Evolutionary conservation across 2,888 invertebrate genomes (phyloP), one percentile per base, ranked within the genome.

Genomic region (Limnephilus lunatus): DNA sequence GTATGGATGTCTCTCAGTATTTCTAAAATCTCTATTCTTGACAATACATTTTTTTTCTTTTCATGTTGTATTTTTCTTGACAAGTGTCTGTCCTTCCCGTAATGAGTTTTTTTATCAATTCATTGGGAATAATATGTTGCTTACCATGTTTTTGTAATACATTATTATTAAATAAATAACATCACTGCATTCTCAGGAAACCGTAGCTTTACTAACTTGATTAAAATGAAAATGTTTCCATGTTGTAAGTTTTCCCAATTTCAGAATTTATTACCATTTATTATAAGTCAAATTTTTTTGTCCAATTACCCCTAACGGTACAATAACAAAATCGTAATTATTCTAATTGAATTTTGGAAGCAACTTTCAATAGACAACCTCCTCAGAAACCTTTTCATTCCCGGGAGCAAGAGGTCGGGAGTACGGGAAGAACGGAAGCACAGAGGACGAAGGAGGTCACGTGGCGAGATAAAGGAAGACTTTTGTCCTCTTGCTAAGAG

Each of bases 401-500:
- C n/a, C 68, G 25, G 68, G 25, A 68, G 68, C 9, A 9, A 25
- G 68, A 68, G 68, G 68, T 25, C 68, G 25, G 25, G n/a, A 68
- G 68, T 5, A 19, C 4, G 19, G 19, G 53, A 53, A 19, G 53
- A 5, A 68, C 9, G 68, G 25, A 25, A 68, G 25, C 5, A 68
- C n/a, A 68, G 68, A 68, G 68, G 68, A 68, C 68, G 68, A n/a
- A 9, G 68, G 68, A 68, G 68, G 68, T 68, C 68, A 68, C n/a
- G 9, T 68, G 68, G 25, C 68, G 9, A 68, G 25, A 68, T 68
- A 68, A 32, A 83, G 35, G 83, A 83, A 83, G 35, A 31, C 83
- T 83, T 83, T 39, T 83, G 83, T 39, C 83, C 32, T 39, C 83
- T 83, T 83, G 39, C 32, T n/a, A 15, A 83, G 31, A 83, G 32